Evolutionary conservation across 1,140 invertebrate species (phyloP).

Genomic region (Amyelois transitella): DNA sequence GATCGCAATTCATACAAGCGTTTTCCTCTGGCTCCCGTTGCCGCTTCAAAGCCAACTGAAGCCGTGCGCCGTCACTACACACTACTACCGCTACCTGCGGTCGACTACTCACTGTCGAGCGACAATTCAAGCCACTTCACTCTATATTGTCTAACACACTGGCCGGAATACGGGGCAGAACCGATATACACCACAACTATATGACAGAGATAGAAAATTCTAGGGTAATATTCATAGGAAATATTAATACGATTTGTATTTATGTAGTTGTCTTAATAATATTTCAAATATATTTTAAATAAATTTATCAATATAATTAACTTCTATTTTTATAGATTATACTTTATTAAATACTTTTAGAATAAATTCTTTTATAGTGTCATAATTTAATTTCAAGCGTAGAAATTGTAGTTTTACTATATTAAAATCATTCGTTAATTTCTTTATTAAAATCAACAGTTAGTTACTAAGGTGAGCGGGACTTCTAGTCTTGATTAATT

Average conservation of each 20-base stretch:
- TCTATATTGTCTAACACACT: slow-evolving; percentile 17
- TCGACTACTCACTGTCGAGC: slow-evolving; percentile 62
- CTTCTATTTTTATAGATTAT: neutral
- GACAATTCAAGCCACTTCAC: slow-evolving; percentile 61
- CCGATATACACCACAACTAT: neutral
- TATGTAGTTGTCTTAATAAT: neutral
- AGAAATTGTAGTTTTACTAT: neutral
- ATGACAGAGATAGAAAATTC: neutral
- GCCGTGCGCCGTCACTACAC: slow-evolving; percentile 67
- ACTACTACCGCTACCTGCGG: slow-evolving; percentile 43
- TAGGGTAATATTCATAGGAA: neutral
- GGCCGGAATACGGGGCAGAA: neutral
- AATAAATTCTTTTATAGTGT: neutral
- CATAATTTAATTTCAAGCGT: neutral
- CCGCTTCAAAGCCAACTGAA: slow-evolving; percentile 62
- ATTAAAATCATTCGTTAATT: neutral
- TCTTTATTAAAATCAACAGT: neutral
- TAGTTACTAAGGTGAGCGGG: neutral
- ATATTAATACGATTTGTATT: neutral
- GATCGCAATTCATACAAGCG: neutral
- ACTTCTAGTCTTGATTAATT: neutral
- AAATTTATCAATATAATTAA: slow-evolving; percentile 13
- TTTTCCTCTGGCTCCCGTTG: slow-evolving; percentile 5
- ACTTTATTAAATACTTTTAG: neutral
- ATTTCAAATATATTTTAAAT: slow-evolving; percentile 13